Base-by-base conservation (phyloP, 1,140 invertebrate species). In the Eciton burchellii region DNA sequence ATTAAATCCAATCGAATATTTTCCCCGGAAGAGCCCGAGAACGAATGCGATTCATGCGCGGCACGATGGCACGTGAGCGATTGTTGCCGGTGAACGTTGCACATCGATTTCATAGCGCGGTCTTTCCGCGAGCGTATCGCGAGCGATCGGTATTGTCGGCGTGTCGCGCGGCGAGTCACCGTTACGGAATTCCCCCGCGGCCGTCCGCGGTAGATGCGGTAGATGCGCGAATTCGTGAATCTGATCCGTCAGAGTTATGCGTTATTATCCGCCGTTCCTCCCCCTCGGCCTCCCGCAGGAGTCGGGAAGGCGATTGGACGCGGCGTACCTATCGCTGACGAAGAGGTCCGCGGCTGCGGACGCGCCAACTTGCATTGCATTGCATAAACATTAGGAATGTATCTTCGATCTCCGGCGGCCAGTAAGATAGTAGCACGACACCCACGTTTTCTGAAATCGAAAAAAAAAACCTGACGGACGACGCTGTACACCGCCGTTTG, bases 311-410 rank as follows among this genome's bases (percentile, higher is more conserved):
- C 79, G 65, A 84, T 84, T 85, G 70, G 84, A 72, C 88, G 90
- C 89, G 89, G 87, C 83, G 81, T 89, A 76, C 83, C 87, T 87
- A 89, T 87, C 88, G 85, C 77, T 59, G 76, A 82, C 45, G 88
- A 91, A 92, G 90, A 90, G 84, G 83, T 82, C 59, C 63, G 62
- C 82, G 81, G 81, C 68, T 70, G 41, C 62, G 70, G 52, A 71
- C 66, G 47, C 81, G 76, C 76, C 82, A 83, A 74, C 77, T n/a
- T n/a, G n/a, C n/a, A n/a, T n/a, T 71, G 57, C 87, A 83, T 91
- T 91, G 90, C 91, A 91, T 92, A 92, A 91, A 91, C 90, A 90
- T 91, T 89, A 90, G 85, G 84, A 81, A 89, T 89, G 88, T 86
- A 90, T 90, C 87, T 90, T 84, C 77, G 87, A 90, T 90, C 87